These are phyloP conservation scores for Trichoplusia ni DNA, from an alignment of 1,140 invertebrate genomes.

Conservation along the genomic window DNA sequence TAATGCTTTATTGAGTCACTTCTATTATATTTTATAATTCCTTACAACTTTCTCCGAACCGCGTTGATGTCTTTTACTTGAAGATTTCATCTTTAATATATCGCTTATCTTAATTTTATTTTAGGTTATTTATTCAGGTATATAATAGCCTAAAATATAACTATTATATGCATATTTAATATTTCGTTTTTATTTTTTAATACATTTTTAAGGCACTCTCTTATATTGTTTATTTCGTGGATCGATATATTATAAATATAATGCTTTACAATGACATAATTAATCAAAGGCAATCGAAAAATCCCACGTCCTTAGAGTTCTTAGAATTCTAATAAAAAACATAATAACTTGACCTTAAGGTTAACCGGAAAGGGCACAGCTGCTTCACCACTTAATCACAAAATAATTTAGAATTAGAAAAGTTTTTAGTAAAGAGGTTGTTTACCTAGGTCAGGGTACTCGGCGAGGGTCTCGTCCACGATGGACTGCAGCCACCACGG, in stretches of 20 bases:
- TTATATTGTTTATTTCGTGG: too few relatives aligned
- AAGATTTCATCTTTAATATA: conserved; percentile 29
- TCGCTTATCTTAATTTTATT: too few relatives aligned
- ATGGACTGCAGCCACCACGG: conserved; percentile 73
- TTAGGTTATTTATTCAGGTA: too few relatives aligned
- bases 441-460: conserved; percentile 73
- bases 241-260: too few relatives aligned
- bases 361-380: not conserved
- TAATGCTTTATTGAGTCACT: not conserved
- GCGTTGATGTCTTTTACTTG: conserved; percentile 52
- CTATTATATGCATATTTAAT: too few relatives aligned
- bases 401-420: not conserved
- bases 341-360: conserved; percentile 5
- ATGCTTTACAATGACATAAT: too few relatives aligned
- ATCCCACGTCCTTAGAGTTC: too few relatives aligned
- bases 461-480: conserved; percentile 67
- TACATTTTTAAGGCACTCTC: too few relatives aligned
- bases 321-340: conserved; percentile 9
- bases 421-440: not conserved
- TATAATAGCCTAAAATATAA: too few relatives aligned
- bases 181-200: too few relatives aligned
- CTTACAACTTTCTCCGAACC: conserved; percentile 5
- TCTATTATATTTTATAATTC: not conserved
- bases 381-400: not conserved
- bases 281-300: too few relatives aligned